Percentiles rank a stretch among this genome's conserved stretches.
These are phyloP conservation scores for Argyrosomus regius DNA, from an alignment of 2,797 vertebrate species.

Conservation along the genomic window DNA sequence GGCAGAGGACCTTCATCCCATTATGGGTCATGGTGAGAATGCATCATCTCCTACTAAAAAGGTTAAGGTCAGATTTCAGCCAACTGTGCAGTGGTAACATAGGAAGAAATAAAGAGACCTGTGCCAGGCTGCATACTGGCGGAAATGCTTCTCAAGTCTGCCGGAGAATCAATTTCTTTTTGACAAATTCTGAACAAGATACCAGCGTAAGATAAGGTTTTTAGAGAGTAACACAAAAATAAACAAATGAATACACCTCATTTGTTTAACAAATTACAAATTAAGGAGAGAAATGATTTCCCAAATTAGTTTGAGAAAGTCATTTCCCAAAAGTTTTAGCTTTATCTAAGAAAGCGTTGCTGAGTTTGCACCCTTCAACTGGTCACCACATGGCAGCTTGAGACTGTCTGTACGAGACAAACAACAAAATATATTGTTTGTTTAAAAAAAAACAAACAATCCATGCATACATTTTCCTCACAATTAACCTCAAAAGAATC, in stretches of 20 bases:
- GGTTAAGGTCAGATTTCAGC: slow-evolving; percentile 58
- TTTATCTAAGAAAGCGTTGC: background rate
- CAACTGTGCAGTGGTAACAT: slow-evolving; percentile 28
- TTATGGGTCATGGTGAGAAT: slow-evolving; percentile 58
- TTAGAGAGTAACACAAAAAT: slow-evolving; percentile 12
- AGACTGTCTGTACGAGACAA: slow-evolving; percentile 1
- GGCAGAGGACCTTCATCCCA: slow-evolving; percentile 43
- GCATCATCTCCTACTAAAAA: slow-evolving; percentile 58
- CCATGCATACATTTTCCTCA: slow-evolving; percentile 11
- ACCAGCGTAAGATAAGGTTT: background rate
- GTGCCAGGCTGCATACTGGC: slow-evolving; percentile 4
- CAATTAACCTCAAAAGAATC: slow-evolving; percentile 7
- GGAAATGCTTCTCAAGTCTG: background rate
- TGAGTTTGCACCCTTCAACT: slow-evolving; percentile 1
- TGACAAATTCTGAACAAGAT: slow-evolving; percentile 3
- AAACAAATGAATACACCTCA: background rate
- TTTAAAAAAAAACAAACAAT: background rate
- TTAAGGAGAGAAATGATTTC: background rate
- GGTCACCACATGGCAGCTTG: background rate
- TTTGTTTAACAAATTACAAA: background rate
- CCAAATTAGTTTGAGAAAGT: background rate
- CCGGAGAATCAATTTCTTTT: background rate
- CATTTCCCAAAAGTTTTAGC: background rate
- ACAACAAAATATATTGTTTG: background rate
- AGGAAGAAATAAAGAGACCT: slow-evolving; percentile 36